phyloP scores from a whole-genome alignment of 1,140 invertebrate genomes.

The Megalonaias nervosa region DNA sequence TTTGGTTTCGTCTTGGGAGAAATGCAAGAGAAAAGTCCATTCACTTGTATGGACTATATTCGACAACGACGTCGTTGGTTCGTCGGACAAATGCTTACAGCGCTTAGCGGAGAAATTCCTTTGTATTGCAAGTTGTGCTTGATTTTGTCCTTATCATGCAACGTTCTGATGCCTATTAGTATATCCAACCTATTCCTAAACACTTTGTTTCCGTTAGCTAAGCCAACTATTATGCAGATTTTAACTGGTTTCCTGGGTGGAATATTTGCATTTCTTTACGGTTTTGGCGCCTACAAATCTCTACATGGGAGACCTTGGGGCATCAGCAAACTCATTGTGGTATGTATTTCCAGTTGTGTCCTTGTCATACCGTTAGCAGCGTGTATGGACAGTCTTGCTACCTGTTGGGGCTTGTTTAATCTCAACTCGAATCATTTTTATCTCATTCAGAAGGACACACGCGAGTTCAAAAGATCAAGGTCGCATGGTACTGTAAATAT shows the following conservation, averaged over 20 bases:
- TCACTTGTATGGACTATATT: conserved; percentile 93
- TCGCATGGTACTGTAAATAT: no score
- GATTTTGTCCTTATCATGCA: conserved; percentile 92
- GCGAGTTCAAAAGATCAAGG: neutral
- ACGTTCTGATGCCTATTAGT: conserved; percentile 94
- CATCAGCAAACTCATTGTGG: conserved; percentile 78
- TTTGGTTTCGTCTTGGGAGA: conserved; percentile 75
- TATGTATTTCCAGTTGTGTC: conserved; percentile 62
- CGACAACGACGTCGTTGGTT: conserved; percentile 97
- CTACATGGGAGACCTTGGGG: conserved; percentile 89
- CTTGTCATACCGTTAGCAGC: conserved; percentile 21
- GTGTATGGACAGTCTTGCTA: conserved; percentile 23
- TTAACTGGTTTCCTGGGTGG: conserved; percentile 89
- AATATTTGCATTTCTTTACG: conserved; percentile 95
- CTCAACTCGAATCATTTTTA: conserved; percentile 23
- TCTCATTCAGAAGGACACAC: conserved; percentile 30
- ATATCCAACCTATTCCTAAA: conserved; percentile 91
- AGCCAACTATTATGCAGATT: conserved; percentile 82
- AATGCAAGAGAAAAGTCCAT: conserved; percentile 98
- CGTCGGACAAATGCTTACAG: conserved; percentile 93
- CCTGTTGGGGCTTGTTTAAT: conserved; percentile 28
- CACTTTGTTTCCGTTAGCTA: conserved; percentile 87
- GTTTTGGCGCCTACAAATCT: conserved; percentile 96
- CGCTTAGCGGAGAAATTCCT: conserved; percentile 90
- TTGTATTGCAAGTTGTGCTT: conserved; percentile 86